A percentile compares a stretch with the other conserved stretches of the same genome.
These are phyloP conservation scores for Xenopus borealis DNA, from an alignment of 2,113 vertebrate species.

Conservation along the genomic window DNA sequence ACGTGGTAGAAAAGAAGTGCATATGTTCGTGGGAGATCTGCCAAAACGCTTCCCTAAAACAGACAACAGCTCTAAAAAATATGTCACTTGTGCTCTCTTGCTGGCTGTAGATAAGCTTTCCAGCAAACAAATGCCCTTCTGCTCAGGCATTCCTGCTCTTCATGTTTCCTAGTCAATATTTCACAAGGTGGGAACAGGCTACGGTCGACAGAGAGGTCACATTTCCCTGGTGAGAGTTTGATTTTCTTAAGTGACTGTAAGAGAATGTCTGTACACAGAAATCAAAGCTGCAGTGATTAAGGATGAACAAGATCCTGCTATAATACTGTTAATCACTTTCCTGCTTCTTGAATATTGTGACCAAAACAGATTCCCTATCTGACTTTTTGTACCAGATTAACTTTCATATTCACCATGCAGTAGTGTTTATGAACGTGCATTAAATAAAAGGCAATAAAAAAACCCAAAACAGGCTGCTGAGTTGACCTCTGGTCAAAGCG, in stretches of 20 bases:
- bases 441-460: too few species aligned
- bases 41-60: constrained; percentile 19
- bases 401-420: too few species aligned
- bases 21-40: constrained; percentile 26
- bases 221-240: neutral
- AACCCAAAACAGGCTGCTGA: too few species aligned
- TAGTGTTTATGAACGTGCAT: too few species aligned
- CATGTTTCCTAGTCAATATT: neutral
- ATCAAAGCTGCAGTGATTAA: neutral
- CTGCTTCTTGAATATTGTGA: too few species aligned
- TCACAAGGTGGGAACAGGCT: neutral
- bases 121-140: neutral
- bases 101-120: neutral
- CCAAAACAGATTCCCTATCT: too few species aligned
- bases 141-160: neutral
- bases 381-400: too few species aligned
- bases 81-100: constrained; percentile 7
- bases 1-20: constrained; percentile 36
- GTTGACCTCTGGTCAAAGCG: too few species aligned
- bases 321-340: neutral
- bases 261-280: neutral
- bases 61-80: constrained; percentile 21
- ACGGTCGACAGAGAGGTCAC: neutral
- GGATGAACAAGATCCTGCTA: neutral
- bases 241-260: neutral